phyloP scores from a whole-genome alignment of 2,888 invertebrate species.

The Phaedon cochleariae region DNA sequence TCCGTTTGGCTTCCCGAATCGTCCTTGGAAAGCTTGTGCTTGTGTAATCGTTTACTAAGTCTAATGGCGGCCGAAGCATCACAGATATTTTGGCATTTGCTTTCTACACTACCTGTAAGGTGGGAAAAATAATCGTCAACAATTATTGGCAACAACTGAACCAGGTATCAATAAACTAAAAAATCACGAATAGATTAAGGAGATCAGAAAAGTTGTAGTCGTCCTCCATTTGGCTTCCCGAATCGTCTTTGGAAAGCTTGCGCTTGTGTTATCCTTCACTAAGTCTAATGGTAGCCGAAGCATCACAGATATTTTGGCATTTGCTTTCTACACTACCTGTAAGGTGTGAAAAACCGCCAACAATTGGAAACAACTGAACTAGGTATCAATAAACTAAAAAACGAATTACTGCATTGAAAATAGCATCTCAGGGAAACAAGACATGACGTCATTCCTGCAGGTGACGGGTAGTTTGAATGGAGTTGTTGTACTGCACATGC shows the following conservation, averaged over 20 bases:
- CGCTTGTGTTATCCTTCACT: constrained; percentile 40
- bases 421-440: no score
- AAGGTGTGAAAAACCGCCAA: constrained; percentile 16
- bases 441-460: no score
- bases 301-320: constrained; percentile 51
- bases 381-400: no score
- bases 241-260: constrained; percentile 39
- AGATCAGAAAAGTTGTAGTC: constrained; percentile 59
- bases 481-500: no score
- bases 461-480: constrained; percentile 48
- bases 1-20: constrained; percentile 48
- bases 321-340: constrained; percentile 44
- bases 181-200: constrained; percentile 59
- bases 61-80: constrained; percentile 44
- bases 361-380: no score
- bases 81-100: constrained; percentile 50
- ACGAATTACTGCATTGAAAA: no score
- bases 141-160: no score
- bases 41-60: constrained; percentile 39
- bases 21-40: constrained; percentile 38
- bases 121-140: no score
- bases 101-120: constrained; percentile 41
- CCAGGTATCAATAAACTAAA: no score
- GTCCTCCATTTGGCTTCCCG: constrained; percentile 51
- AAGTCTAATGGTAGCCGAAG: constrained; percentile 34